These are phyloP conservation scores for Euwallacea similis DNA, from an alignment of 1,140 invertebrate genomes.

Conservation along the genomic window DNA sequence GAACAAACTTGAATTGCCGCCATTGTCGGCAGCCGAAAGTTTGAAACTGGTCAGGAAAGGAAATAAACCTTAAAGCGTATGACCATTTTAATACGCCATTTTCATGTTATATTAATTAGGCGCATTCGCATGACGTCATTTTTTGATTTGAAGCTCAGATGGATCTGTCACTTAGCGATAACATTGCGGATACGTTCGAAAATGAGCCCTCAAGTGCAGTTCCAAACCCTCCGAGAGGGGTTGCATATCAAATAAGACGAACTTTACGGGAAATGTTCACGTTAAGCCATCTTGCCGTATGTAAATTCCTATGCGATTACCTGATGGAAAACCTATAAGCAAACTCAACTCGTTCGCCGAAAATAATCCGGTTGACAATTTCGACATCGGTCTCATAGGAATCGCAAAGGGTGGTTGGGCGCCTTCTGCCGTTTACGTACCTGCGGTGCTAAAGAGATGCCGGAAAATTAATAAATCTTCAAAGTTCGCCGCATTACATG, in stretches of 20 bases:
- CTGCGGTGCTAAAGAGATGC: not conserved
- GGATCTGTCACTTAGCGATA: too few species aligned
- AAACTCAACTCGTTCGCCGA: not conserved
- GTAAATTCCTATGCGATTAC: constrained; percentile 4
- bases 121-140: too few species aligned
- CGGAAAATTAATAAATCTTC: constrained; percentile 4
- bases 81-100: too few species aligned
- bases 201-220: too few species aligned
- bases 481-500: constrained; percentile 1
- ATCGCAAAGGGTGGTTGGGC: too few species aligned
- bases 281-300: not conserved
- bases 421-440: not conserved
- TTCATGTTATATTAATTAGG: too few species aligned
- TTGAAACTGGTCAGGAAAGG: not conserved
- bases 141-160: too few species aligned
- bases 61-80: too few species aligned
- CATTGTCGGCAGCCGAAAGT: not conserved
- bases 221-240: too few species aligned
- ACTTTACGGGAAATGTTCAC: too few species aligned
- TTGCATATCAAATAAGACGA: too few species aligned
- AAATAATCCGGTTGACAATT: constrained; percentile 12
- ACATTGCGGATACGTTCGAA: too few species aligned
- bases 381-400: not conserved
- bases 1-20: constrained; percentile 1
- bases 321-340: not conserved